Evolutionary conservation across 2,888 invertebrate species (phyloP).

Genomic region (Salpingus planirostris): DNA sequence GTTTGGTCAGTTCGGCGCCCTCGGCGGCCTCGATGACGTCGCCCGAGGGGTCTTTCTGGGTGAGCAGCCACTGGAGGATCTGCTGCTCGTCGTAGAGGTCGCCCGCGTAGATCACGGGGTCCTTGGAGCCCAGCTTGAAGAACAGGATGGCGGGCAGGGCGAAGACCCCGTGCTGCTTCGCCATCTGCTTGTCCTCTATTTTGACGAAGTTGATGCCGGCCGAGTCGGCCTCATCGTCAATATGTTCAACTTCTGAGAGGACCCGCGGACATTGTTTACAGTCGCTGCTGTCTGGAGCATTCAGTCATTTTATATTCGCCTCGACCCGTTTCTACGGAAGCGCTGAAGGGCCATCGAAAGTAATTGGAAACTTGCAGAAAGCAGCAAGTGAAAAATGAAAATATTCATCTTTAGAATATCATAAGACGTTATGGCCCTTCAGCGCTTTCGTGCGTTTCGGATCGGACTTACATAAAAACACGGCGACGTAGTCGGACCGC

Average conservation of each 20-base stretch:
- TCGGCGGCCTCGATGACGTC: slow-evolving; percentile 84
- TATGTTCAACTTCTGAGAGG: slow-evolving; percentile 80
- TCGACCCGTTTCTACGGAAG: neutral
- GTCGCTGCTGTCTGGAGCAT: slow-evolving; percentile 79
- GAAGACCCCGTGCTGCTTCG: slow-evolving; percentile 81
- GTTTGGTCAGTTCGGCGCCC: slow-evolving; percentile 64
- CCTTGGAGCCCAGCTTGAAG: slow-evolving; percentile 78
- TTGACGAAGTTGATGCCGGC: slow-evolving; percentile 89
- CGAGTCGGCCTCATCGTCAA: slow-evolving; percentile 86
- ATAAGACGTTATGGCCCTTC: no score
- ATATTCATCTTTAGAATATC: no score
- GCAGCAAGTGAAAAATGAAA: no score
- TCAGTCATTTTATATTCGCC: no score
- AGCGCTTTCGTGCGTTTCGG: no score
- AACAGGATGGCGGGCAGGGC: slow-evolving; percentile 85
- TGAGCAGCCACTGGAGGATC: slow-evolving; percentile 81
- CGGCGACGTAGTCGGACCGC: slow-evolving; percentile 82
- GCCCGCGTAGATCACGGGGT: slow-evolving; percentile 86
- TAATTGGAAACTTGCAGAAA: no score
- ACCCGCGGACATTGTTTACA: slow-evolving; percentile 90
- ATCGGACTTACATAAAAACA: slow-evolving; percentile 92
- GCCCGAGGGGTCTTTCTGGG: slow-evolving; percentile 86
- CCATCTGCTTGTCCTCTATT: slow-evolving; percentile 79
- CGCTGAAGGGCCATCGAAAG: neutral
- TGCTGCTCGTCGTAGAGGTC: slow-evolving; percentile 81